Conservation (phyloP, 2,888 invertebrate genomes). For the Strigamia crassipes region DNA sequence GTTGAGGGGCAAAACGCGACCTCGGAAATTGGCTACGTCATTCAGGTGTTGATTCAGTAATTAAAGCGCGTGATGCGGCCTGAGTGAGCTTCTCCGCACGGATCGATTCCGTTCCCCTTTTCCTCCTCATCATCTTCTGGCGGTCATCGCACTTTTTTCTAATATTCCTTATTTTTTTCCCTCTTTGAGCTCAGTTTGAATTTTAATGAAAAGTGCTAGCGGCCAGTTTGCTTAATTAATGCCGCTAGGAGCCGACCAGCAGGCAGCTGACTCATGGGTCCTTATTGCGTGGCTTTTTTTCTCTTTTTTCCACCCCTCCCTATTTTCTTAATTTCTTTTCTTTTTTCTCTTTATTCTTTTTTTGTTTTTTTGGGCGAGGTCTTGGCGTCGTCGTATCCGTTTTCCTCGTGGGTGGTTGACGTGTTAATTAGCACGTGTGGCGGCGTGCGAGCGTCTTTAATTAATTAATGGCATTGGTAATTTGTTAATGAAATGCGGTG, state of each 20-base stretch:
- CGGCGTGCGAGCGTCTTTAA: slow-evolving; percentile 37
- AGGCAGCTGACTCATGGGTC: slow-evolving; percentile 21
- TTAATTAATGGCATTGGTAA: slow-evolving; percentile 48
- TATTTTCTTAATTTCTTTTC: background rate
- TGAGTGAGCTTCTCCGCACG: slow-evolving; percentile 3
- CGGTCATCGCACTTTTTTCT: slow-evolving; percentile 16
- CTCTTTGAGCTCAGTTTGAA: background rate
- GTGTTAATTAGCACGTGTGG: slow-evolving; percentile 47
- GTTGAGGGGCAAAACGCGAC: slow-evolving; percentile 6
- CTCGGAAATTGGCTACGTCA: slow-evolving; percentile 21
- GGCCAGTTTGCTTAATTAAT: slow-evolving; percentile 21
- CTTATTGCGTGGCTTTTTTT: slow-evolving; percentile 15
- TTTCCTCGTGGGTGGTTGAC: slow-evolving; percentile 31
- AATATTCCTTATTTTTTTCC: background rate
- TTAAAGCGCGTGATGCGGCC: background rate
- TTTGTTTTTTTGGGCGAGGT: slow-evolving; percentile 2
- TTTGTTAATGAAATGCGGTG: slow-evolving; percentile 48
- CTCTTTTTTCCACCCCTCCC: background rate
- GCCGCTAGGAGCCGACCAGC: slow-evolving; percentile 16
- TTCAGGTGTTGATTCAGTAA: slow-evolving; percentile 21
- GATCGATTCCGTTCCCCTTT: slow-evolving; percentile 1
- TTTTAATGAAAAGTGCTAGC: slow-evolving; percentile 19
- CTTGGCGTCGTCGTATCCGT: slow-evolving; percentile 21
- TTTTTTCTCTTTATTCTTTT: background rate
- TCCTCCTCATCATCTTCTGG: slow-evolving; percentile 2